Conservation (phyloP, 2,888 invertebrate species). For the Hydrotaea cyrtoneurina region DNA sequence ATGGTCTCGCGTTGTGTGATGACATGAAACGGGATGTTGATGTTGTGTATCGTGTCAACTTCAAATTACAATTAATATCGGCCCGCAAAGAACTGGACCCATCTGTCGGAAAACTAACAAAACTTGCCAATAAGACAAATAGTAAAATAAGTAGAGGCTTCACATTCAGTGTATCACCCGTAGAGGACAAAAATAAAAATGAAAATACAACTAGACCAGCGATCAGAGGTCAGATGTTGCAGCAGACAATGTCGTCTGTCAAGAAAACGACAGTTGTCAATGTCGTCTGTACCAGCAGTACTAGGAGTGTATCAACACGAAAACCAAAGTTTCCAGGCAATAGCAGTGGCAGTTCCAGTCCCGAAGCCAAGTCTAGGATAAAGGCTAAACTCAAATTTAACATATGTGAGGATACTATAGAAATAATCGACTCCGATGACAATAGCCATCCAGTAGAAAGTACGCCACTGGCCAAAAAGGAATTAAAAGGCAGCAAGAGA, state of each 20-base stretch:
- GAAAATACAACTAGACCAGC: background rate
- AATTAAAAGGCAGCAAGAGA: constrained; percentile 1
- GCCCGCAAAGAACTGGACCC: constrained; percentile 65
- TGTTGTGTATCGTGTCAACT: constrained; percentile 72
- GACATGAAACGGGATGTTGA: constrained; percentile 66
- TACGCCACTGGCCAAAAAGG: constrained; percentile 23
- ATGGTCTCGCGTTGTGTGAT: constrained; percentile 67
- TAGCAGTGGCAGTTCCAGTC: constrained; percentile 55
- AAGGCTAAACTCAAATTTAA: constrained; percentile 50
- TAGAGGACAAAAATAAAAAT: constrained; percentile 50
- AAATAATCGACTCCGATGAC: constrained; percentile 17
- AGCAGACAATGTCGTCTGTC: constrained; percentile 2
- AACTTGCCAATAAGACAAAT: background rate
- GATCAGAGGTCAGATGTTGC: background rate
- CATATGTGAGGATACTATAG: constrained; percentile 55
- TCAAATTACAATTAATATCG: constrained; percentile 71
- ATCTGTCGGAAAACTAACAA: background rate
- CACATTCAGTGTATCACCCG: constrained; percentile 71
- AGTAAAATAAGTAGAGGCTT: constrained; percentile 70
- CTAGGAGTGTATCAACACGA: constrained; percentile 16
- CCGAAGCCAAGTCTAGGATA: constrained; percentile 25
- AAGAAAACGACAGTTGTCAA: background rate
- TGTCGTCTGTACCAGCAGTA: background rate
- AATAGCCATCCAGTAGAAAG: constrained; percentile 3
- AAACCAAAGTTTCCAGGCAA: constrained; percentile 34